Conservation (phyloP, 92 coral and sea anemone genomes). For the Zoanthus sansibaricus region DNA sequence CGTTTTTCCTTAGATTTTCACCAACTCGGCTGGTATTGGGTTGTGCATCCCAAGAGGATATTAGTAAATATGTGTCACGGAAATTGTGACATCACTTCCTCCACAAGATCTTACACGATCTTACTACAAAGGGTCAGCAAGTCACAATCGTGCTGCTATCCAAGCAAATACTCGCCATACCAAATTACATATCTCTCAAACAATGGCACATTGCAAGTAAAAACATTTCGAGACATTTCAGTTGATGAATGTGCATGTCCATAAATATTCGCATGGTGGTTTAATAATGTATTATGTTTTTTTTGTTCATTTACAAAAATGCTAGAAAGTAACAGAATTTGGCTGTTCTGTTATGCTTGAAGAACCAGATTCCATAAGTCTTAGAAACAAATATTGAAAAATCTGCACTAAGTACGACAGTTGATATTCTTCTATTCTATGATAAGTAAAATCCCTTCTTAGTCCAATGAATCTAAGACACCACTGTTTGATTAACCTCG, state of each 20-base stretch:
- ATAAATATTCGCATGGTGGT: too few relatives aligned
- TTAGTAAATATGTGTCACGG: conserved; percentile 8
- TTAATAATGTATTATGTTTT: too few relatives aligned
- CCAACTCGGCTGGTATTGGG: conserved; percentile 26
- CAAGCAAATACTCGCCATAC: not conserved
- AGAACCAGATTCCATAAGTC: too few relatives aligned
- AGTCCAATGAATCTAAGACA: too few relatives aligned
- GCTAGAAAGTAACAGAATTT: too few relatives aligned
- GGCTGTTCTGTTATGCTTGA: too few relatives aligned
- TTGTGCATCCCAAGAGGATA: not conserved
- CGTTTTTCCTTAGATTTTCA: conserved; percentile 8
- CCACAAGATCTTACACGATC: not conserved
- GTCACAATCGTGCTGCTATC: conserved; percentile 20
- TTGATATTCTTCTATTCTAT: too few relatives aligned
- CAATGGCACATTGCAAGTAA: not conserved
- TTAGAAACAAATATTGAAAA: too few relatives aligned
- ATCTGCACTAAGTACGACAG: too few relatives aligned
- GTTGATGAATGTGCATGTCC: conserved; percentile 36
- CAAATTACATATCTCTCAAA: not conserved
- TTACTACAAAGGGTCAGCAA: not conserved
- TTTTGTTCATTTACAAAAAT: too few relatives aligned
- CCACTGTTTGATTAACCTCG: too few relatives aligned
- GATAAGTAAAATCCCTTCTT: too few relatives aligned
- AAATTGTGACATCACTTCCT: not conserved
- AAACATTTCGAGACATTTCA: conserved; percentile 14